A percentile compares a stretch with the other conserved stretches of the same genome.
phyloP scores from a whole-genome alignment of 2,113 vertebrate genomes.

The Madoqua kirkii region DNA sequence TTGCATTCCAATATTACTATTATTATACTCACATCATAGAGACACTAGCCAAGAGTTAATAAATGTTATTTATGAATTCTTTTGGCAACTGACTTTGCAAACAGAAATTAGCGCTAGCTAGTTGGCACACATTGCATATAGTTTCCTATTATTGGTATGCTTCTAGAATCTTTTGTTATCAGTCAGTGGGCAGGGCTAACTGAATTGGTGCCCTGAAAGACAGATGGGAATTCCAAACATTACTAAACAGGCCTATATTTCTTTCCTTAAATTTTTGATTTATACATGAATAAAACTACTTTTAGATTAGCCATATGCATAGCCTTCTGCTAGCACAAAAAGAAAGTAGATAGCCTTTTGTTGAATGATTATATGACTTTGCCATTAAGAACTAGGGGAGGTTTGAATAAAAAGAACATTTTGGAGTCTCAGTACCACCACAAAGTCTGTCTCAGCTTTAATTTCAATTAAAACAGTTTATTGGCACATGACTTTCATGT shows the following conservation, averaged over 20 bases:
- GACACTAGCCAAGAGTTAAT: slow-evolving; percentile 37
- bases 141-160: neutral
- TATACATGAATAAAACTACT: neutral
- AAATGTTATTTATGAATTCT: slow-evolving; percentile 36
- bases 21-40: neutral
- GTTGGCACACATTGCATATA: neutral
- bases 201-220: neutral
- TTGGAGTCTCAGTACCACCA: neutral
- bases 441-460: neutral
- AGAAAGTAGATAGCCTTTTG: neutral
- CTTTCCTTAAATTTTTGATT: slow-evolving; percentile 16
- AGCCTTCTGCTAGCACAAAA: neutral
- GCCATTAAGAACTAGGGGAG: neutral
- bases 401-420: neutral
- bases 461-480: neutral
- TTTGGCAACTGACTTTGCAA: slow-evolving; percentile 20
- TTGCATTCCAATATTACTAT: neutral
- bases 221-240: neutral
- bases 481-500: neutral
- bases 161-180: slow-evolving; percentile 12
- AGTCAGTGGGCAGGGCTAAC: neutral
- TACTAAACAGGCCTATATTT: neutral
- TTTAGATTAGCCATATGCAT: neutral
- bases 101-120: neutral
- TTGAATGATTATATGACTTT: neutral